A percentile compares a stretch with the other conserved stretches of the same genome.
These are phyloP conservation scores for Colossoma macropomum DNA, from an alignment of 2,113 vertebrate genomes.

Conservation along the genomic window DNA sequence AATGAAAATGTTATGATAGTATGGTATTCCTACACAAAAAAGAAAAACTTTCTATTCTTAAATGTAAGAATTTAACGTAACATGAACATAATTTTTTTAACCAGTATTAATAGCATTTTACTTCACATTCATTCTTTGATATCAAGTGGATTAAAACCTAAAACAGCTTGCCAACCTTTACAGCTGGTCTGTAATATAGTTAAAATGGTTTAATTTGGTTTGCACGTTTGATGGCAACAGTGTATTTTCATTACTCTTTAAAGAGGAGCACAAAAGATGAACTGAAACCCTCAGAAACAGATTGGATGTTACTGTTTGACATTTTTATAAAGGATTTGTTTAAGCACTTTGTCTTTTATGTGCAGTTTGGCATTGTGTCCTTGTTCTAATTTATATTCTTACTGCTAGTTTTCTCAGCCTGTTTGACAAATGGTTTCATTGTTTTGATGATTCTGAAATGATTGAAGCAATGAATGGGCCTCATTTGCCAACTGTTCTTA, in stretches of 20 bases:
- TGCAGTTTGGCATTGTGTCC: neutral
- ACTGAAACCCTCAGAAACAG: neutral
- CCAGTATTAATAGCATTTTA: neutral
- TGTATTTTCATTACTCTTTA: neutral
- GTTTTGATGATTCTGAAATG: neutral
- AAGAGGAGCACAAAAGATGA: neutral
- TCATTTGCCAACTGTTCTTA: neutral
- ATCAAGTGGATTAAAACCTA: neutral
- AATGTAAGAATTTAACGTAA: too few species aligned
- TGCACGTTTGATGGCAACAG: neutral
- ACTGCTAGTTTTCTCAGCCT: neutral
- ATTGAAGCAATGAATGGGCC: too few species aligned
- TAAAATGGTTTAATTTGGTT: neutral
- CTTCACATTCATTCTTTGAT: neutral
- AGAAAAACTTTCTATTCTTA: too few species aligned
- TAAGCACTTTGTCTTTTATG: neutral
- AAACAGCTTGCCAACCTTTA: neutral
- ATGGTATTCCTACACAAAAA: too few species aligned
- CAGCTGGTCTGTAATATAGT: constrained; percentile 24
- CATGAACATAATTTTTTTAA: neutral
- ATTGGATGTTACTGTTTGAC: neutral
- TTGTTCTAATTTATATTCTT: neutral
- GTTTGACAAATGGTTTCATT: too few species aligned
- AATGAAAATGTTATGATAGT: neutral
- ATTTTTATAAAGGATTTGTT: neutral